A percentile compares a stretch with the other conserved stretches of the same genome.
Conservation (phyloP, 2,113 vertebrate genomes). For the Eptesicus fuscus region DNA sequence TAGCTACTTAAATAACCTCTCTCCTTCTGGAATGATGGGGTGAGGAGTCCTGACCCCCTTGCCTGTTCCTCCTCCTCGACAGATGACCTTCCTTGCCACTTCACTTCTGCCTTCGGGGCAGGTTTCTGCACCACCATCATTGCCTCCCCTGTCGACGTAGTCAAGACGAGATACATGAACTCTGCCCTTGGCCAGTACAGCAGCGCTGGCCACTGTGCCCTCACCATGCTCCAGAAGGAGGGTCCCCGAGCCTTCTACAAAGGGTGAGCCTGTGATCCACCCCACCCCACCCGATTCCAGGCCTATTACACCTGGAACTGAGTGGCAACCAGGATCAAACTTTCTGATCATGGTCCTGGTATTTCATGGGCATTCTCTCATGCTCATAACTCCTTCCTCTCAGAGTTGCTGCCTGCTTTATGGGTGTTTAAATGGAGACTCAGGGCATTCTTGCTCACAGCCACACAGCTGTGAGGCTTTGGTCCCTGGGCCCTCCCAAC, state of each 20-base stretch:
- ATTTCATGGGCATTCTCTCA: not conserved
- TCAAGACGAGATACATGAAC: constrained; percentile 95
- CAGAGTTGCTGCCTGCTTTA: not conserved
- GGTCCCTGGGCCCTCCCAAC: not conserved
- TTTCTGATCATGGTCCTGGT: not conserved
- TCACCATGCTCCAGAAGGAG: constrained; percentile 87
- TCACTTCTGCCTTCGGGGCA: constrained; percentile 90
- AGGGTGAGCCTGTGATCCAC: constrained; percentile 78
- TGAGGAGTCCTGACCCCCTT: not conserved
- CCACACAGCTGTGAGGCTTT: not conserved
- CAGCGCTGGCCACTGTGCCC: constrained; percentile 85
- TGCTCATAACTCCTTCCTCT: not conserved
- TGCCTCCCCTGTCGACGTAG: constrained; percentile 92
- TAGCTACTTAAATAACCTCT: not conserved
- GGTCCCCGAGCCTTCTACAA: constrained; percentile 89
- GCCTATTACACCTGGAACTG: not conserved
- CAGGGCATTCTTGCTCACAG: not conserved
- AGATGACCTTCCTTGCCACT: constrained; percentile 93
- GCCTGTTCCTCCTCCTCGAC: not conserved
- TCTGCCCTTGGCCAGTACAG: constrained; percentile 84
- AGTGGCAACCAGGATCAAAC: not conserved
- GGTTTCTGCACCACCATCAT: constrained; percentile 91
- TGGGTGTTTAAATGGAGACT: not conserved
- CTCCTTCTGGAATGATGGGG: not conserved
- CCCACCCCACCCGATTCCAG: not conserved